Conservation (phyloP, 2,797 vertebrate genomes). For the Discoglossus pictus region DNA sequence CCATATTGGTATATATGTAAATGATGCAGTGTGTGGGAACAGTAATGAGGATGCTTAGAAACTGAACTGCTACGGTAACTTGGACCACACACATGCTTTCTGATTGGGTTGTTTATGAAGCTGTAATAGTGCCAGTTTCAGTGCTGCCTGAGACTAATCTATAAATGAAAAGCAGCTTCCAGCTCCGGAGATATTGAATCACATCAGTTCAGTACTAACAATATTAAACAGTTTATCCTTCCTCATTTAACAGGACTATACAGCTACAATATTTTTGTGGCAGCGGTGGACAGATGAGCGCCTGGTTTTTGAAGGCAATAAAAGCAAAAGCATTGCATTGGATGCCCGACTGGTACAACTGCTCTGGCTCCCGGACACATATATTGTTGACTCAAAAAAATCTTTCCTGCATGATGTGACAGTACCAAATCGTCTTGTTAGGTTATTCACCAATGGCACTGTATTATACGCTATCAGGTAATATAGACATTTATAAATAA, state of each 20-base stretch:
- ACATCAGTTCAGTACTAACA: too few relatives aligned
- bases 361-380: constrained; percentile 78
- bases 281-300: constrained; percentile 72
- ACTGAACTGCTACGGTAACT: too few relatives aligned
- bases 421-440: constrained; percentile 70
- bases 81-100: too few relatives aligned
- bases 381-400: constrained; percentile 73
- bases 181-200: too few relatives aligned
- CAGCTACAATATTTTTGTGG: constrained; percentile 71
- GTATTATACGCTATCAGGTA: constrained; percentile 74
- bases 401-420: constrained; percentile 76
- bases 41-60: too few relatives aligned
- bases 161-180: too few relatives aligned
- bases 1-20: too few relatives aligned
- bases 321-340: constrained; percentile 72
- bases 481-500: background rate
- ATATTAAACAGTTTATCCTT: too few relatives aligned
- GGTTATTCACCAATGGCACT: constrained; percentile 74
- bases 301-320: constrained; percentile 69
- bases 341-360: constrained; percentile 71
- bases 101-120: too few relatives aligned
- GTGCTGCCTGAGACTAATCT: too few relatives aligned
- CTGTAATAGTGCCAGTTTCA: too few relatives aligned
- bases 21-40: too few relatives aligned
- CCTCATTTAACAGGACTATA: constrained; percentile 68